phyloP scores from a whole-genome alignment of 1,140 invertebrate genomes.

The Drosophila neocordata region DNA sequence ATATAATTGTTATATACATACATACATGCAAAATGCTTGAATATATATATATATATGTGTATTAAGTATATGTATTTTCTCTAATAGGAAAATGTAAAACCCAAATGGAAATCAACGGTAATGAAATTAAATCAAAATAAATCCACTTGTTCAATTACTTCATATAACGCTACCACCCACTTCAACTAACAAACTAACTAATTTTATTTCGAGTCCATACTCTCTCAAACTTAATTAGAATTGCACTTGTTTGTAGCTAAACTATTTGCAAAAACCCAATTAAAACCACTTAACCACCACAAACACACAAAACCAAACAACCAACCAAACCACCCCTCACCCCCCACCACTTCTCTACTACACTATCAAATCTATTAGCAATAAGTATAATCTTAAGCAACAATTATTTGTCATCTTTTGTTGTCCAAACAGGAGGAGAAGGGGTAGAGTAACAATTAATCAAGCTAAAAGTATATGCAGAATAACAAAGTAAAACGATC shows the following conservation, averaged over 20 bases:
- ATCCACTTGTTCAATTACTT: constrained; percentile 24
- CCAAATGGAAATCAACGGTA: constrained; percentile 83
- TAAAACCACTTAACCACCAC: neutral
- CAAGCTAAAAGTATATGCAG: constrained; percentile 51
- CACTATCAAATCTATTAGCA: constrained; percentile 21
- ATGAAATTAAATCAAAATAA: constrained; percentile 46
- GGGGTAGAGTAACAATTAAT: constrained; percentile 53
- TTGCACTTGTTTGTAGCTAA: constrained; percentile 1
- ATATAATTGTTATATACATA: constrained; percentile 8
- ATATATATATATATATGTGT: constrained; percentile 47
- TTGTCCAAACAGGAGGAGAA: neutral
- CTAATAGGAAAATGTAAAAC: constrained; percentile 76
- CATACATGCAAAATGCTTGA: constrained; percentile 14
- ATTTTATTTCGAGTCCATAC: neutral
- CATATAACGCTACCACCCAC: constrained; percentile 38
- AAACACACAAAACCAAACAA: neutral
- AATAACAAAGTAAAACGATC: constrained; percentile 56
- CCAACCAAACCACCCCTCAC: neutral
- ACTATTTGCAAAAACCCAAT: neutral
- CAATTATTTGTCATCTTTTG: constrained; percentile 72
- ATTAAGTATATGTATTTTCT: constrained; percentile 47
- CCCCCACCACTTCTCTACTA: neutral
- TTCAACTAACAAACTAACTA: constrained; percentile 24
- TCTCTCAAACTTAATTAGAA: neutral
- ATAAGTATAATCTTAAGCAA: constrained; percentile 42